Evolutionary conservation across 92 coral and sea anemone species (phyloP).

Genomic region (Phenganax marumi): DNA sequence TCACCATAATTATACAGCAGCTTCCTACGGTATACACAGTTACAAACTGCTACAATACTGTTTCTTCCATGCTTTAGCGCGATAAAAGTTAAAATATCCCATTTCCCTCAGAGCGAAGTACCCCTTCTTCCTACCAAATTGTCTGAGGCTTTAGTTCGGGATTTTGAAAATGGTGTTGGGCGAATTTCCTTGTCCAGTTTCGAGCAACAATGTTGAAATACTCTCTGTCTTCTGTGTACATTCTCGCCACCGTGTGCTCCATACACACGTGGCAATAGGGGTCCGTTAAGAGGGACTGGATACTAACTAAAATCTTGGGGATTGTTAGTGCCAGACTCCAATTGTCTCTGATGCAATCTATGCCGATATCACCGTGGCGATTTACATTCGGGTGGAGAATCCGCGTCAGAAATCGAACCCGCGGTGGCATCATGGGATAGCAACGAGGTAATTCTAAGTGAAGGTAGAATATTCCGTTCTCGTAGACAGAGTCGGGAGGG

Average conservation of each 20-base stretch:
- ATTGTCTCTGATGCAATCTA: conserved; percentile 60
- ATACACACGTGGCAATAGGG: conserved; percentile 68
- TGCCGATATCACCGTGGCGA: conserved; percentile 71
- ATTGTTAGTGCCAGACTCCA: conserved; percentile 69
- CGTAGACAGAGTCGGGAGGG: conserved; percentile 69
- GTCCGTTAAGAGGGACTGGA: conserved; percentile 69
- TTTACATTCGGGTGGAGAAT: conserved; percentile 74
- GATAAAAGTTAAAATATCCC: no score
- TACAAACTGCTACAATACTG: no score
- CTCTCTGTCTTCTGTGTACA: conserved; percentile 60
- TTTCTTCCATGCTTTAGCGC: no score
- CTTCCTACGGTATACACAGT: no score
- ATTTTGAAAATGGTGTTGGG: conserved; percentile 46
- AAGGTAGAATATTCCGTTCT: conserved; percentile 68
- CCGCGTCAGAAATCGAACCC: conserved; percentile 62
- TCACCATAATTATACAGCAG: no score
- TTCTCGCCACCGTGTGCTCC: conserved; percentile 64
- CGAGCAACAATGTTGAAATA: conserved; percentile 61
- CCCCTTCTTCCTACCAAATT: background rate
- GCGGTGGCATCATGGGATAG: conserved; percentile 74
- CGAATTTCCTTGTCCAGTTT: conserved; percentile 71
- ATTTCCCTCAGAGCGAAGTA: no score
- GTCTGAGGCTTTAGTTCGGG: conserved; percentile 17
- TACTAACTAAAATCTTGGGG: conserved; percentile 67
- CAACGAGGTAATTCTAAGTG: conserved; percentile 66